Evolutionary conservation across 1,140 invertebrate species (phyloP), one percentile per base, ranked within the genome.

Genomic region (Drosophila nigromelanica): DNA sequence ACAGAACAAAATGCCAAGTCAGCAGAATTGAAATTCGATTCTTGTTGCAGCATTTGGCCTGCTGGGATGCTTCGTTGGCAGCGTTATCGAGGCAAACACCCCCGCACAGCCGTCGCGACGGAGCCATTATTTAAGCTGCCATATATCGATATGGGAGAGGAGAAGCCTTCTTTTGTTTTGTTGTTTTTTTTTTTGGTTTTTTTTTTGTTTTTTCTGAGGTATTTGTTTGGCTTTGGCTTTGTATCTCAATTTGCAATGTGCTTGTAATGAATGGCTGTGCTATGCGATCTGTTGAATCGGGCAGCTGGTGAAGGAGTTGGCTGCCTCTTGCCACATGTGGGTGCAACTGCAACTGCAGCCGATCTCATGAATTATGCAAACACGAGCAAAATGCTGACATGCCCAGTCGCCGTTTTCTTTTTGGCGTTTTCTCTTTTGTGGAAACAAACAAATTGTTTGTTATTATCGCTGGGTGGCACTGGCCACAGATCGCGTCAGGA

Each of bases 401-500:
- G 47, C 45, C 56, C 45, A 51, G 42, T 21, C 40, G 12, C 3
- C 3, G 39, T 43, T 21, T 33, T 54, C 39, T 21, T n/a, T 35
- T 30, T 47, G 4, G 11, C 51, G 15, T 11, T 52, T 12, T 47
- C 14, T 60, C 14, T 60, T 58, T 14, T 62, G 51, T 66, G 47
- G 54, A 62, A 74, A 74, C 72, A 74, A 74, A 74, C 72, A 70
- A 74, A 74, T 74, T 74, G 72, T 74, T 74, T 74, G 72, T 74
- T 71, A 74, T 74, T 74, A 74, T 70, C 72, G 66, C 47, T 74
- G 72, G 72, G 72, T 74, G 72, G 72, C 67, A 70, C 15, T 59
- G 33, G 37, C 21, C 55, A 43, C 52, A 70, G 66, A 74, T 70
- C 71, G 71, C 56, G 66, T 69, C 61, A 50, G 42, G 50, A 58